Base-by-base conservation (phyloP, 2,797 vertebrate species). In the Fringilla coelebs region DNA sequence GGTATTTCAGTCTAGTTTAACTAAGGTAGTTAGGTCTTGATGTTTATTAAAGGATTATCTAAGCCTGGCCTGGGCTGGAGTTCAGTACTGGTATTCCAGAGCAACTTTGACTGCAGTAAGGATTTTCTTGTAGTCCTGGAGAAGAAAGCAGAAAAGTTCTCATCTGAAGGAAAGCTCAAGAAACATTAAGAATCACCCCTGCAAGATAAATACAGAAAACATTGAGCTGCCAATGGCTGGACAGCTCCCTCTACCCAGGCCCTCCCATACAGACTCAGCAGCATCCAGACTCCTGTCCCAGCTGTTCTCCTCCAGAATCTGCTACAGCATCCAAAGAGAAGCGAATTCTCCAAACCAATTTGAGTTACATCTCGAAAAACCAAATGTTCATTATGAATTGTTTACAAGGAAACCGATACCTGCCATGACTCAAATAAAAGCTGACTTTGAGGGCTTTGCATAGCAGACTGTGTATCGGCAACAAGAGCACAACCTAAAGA, bases 321-420 rank as follows among this genome's bases (percentile, higher is more conserved):
- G 38, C 79, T 85, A 71, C 88, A 66, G 51, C 62, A 95, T 54
- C 94, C 87, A 49, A 77, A 93, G 90, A 77, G 67, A 94, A 94
- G 79, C 70, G n/a, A n/a, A 91, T 78, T 91, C 67, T 80, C 72
- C 89, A 78, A 70, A 72, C 38, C 28, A 61, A 36, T 31, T 26
- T 54, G 84, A 57, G 86, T 85, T 72, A 84, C 57, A 68, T 55
- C 90, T 92, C 93, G 94, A 93, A 75, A 76, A 96, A 93, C 52
- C 36, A 19, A 73, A 79, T 52, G 52, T 60, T 95, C 58, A 6
- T 46, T 84, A 38, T 41, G 48, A 80, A 46, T 81, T 79, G 92
- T 34, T 88, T 49, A 31, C 63, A 88, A 74, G 73, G 78, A 90
- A 96, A 73, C 24, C 93, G 91, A 71, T 80, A 94, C 36, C 73